phyloP scores from a whole-genome alignment of 2,113 vertebrate genomes.

The Isurus oxyrinchus region DNA sequence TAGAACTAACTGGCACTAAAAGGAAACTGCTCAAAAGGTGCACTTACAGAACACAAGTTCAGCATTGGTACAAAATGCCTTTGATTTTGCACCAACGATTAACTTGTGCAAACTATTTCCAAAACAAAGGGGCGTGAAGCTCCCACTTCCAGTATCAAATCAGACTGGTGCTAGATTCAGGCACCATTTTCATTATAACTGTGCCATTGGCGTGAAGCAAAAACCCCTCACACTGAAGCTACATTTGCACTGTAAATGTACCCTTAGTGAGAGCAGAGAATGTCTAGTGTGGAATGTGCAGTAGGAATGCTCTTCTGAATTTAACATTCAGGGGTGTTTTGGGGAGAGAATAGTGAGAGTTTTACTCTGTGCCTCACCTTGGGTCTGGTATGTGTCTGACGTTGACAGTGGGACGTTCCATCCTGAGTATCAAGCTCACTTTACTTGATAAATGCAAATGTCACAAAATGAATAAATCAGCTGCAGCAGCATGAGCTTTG shows the following conservation, averaged over 20 bases:
- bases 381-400: not conserved
- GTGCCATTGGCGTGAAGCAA: not conserved
- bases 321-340: not conserved
- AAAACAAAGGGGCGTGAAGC: not conserved
- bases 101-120: not conserved
- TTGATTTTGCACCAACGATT: not conserved
- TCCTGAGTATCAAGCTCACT: not conserved
- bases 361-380: not conserved
- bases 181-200: not conserved
- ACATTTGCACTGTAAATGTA: not conserved
- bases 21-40: not conserved
- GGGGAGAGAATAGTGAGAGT: not conserved
- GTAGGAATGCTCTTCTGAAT: not conserved
- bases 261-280: not conserved
- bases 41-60: not conserved
- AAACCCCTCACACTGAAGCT: not conserved
- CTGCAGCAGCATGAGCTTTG: not conserved
- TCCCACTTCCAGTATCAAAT: not conserved
- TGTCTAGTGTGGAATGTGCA: not conserved
- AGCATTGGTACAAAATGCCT: not conserved
- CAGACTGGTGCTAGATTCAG: too few species aligned
- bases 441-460: not conserved
- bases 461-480: not conserved
- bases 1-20: not conserved
- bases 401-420: not conserved